These are phyloP conservation scores for Sinocyclocheilus maitianheensis DNA, from an alignment of 2,113 vertebrate genomes.

Conservation along the genomic window DNA sequence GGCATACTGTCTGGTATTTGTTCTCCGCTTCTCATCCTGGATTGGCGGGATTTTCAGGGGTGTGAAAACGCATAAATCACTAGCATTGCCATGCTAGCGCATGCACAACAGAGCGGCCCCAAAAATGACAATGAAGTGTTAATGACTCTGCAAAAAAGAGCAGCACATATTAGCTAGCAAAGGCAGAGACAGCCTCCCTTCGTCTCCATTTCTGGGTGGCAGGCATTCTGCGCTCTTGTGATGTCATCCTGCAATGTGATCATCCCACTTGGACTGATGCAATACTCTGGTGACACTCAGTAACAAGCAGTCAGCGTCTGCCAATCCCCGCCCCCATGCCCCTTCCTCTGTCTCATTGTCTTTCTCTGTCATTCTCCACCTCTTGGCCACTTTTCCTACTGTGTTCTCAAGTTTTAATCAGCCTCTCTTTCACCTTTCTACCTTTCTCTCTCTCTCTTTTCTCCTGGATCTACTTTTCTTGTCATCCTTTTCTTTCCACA, in stretches of 20 bases:
- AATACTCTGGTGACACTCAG: slow-evolving; percentile 71
- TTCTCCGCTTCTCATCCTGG: background rate
- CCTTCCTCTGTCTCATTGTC: background rate
- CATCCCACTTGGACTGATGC: slow-evolving; percentile 70
- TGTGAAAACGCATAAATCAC: background rate
- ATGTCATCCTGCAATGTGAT: slow-evolving; percentile 76
- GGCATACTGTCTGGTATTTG: slow-evolving; percentile 50
- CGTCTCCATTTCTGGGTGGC: slow-evolving; percentile 42
- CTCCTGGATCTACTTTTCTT: slow-evolving; percentile 26
- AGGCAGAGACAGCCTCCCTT: slow-evolving; percentile 19
- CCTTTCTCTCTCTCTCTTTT: slow-evolving; percentile 18
- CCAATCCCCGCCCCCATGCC: slow-evolving; percentile 31
- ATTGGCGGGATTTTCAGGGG: slow-evolving; percentile 1
- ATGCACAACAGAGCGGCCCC: background rate
- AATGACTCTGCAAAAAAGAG: slow-evolving; percentile 52
- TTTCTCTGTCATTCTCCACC: background rate
- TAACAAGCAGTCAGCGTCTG: slow-evolving; percentile 63
- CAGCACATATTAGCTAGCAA: slow-evolving; percentile 43
- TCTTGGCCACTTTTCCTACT: slow-evolving; percentile 9
- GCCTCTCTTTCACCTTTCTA: slow-evolving; percentile 2
- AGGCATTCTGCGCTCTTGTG: slow-evolving; percentile 61
- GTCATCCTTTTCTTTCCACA: slow-evolving; percentile 28
- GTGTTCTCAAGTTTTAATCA: slow-evolving; percentile 38
- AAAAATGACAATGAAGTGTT: slow-evolving; percentile 52
- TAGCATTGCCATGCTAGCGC: slow-evolving; percentile 1